These are phyloP conservation scores for Corythornis madagascariensis DNA, from an alignment of 2,113 vertebrate species.

Conservation along the genomic window DNA sequence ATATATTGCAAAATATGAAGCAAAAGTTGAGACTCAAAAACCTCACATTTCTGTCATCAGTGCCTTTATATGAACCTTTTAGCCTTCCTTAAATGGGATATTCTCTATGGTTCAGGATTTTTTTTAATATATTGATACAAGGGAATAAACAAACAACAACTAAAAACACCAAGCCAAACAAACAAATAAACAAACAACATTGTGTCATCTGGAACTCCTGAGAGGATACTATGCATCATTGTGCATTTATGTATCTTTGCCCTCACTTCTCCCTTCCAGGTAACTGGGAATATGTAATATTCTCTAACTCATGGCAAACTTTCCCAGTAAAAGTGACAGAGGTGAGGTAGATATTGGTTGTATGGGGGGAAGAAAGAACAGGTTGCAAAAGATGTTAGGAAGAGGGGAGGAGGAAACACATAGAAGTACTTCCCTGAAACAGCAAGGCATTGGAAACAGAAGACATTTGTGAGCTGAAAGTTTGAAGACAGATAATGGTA, in stretches of 20 bases:
- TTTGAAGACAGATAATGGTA: background rate
- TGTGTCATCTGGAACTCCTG: background rate
- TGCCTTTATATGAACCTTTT: background rate
- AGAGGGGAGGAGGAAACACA: background rate
- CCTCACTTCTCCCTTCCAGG: background rate
- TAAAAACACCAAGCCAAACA: too few species aligned
- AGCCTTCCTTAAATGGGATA: background rate
- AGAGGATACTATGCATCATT: background rate
- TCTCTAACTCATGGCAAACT: background rate
- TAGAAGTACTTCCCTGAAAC: background rate
- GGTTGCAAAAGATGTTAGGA: background rate
- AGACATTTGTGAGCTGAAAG: background rate
- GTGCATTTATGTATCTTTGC: background rate
- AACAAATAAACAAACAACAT: background rate
- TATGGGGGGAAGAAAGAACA: background rate
- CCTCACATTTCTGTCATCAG: background rate
- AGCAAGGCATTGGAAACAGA: background rate
- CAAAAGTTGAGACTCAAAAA: background rate
- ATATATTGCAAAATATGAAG: background rate
- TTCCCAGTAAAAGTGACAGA: background rate
- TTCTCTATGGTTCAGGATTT: background rate
- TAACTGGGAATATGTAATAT: background rate
- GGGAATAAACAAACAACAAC: background rate
- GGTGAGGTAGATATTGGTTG: background rate
- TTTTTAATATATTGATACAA: background rate